Conservation (phyloP, 2,888 invertebrate species). For the Amiota mariae region DNA sequence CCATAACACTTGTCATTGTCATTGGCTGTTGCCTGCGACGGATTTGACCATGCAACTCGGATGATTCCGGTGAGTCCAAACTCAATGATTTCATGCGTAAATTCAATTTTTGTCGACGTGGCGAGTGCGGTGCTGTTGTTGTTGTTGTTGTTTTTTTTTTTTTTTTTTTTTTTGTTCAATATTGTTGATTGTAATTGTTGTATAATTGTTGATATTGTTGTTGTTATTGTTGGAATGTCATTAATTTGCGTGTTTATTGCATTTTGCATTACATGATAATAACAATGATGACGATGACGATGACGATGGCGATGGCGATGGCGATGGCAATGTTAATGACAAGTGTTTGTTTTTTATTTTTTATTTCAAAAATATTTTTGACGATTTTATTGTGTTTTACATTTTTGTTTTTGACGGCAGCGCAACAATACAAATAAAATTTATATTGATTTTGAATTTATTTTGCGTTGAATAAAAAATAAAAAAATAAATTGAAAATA, state of each 20-base stretch:
- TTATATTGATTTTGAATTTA: background rate
- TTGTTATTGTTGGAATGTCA: constrained; percentile 18
- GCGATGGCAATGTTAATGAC: constrained; percentile 13
- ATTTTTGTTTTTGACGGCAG: constrained; percentile 12
- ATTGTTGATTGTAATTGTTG: constrained; percentile 24
- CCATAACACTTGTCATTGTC: constrained; percentile 78
- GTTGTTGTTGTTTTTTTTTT: constrained; percentile 42
- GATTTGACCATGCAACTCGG: constrained; percentile 83
- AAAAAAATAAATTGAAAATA: constrained; percentile 3
- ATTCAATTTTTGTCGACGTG: constrained; percentile 95
- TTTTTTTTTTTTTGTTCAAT: too few species aligned
- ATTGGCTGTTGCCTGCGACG: constrained; percentile 79
- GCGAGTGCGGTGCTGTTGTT: constrained; percentile 92
- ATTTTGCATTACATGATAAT: constrained; percentile 5
- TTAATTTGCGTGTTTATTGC: constrained; percentile 22
- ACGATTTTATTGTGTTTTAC: constrained; percentile 5
- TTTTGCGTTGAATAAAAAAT: constrained; percentile 6
- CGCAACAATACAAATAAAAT: background rate
- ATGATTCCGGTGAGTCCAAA: constrained; percentile 95
- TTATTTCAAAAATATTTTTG: background rate
- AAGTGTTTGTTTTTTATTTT: background rate
- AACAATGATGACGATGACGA: constrained; percentile 24
- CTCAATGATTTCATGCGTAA: constrained; percentile 98
- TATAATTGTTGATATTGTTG: constrained; percentile 39
- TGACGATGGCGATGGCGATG: constrained; percentile 24